Conservation (phyloP, 2,797 vertebrate genomes). For the Euthynnus affinis region DNA sequence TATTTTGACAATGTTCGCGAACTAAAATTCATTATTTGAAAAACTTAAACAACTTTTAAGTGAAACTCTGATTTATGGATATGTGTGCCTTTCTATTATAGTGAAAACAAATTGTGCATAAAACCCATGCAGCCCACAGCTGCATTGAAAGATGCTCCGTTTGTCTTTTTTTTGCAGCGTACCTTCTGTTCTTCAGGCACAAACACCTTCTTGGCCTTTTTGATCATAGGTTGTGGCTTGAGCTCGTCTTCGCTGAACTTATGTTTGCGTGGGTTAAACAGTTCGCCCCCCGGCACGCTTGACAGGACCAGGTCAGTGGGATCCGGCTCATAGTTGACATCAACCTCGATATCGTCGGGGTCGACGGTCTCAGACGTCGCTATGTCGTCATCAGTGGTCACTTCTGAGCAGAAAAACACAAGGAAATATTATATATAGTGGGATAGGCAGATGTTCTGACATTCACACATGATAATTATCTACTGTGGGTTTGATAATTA, state of each 20-base stretch:
- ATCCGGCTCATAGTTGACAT: slow-evolving; percentile 95
- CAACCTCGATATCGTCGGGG: slow-evolving; percentile 91
- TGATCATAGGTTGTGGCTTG: slow-evolving; percentile 98
- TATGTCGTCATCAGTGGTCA: slow-evolving; percentile 82
- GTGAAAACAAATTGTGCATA: background rate
- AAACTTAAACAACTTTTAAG: background rate
- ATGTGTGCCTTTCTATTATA: fast-evolving
- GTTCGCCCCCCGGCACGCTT: slow-evolving; percentile 94
- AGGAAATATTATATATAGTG: background rate
- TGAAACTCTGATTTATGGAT: background rate
- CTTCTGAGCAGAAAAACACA: slow-evolving; percentile 79
- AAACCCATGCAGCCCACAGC: background rate
- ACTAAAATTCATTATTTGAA: background rate
- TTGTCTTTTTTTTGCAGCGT: slow-evolving; percentile 18
- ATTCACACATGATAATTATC: too few species aligned
- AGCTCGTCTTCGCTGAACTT: slow-evolving; percentile 96
- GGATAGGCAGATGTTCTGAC: too few species aligned
- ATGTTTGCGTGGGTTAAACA: slow-evolving; percentile 97
- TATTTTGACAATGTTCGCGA: background rate
- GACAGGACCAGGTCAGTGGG: slow-evolving; percentile 96
- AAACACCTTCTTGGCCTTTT: slow-evolving; percentile 98
- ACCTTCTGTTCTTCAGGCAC: slow-evolving; percentile 97
- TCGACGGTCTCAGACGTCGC: slow-evolving; percentile 87
- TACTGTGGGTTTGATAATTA: background rate
- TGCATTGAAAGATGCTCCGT: background rate